A percentile compares a stretch with the other conserved stretches of the same genome.
Evolutionary conservation across 92 coral and sea anemone species (phyloP).

Genomic region (Chrysogorgia sp.): DNA sequence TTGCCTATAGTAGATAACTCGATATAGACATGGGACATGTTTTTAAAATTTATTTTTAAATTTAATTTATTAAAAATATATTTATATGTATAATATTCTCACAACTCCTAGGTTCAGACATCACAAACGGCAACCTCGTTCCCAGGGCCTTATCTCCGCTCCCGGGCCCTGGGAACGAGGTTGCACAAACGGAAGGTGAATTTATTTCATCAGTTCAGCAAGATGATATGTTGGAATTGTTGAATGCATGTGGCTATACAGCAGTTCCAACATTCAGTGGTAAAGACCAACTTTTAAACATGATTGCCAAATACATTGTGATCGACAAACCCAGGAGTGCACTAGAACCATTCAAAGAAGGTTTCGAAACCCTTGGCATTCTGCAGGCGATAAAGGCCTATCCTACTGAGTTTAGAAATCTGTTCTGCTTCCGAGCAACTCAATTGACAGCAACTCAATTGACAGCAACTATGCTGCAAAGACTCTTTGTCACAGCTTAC

Average conservation of each 20-base stretch:
- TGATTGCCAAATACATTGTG: no score
- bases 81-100: no score
- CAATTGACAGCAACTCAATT: constrained; percentile 30
- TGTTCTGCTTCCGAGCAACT: constrained; percentile 31
- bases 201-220: constrained; percentile 1
- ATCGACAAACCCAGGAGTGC: no score
- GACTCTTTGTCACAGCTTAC: constrained; percentile 5
- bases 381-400: constrained; percentile 43
- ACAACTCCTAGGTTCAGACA: no score
- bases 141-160: no score
- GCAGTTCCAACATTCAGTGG: constrained; percentile 46
- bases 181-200: constrained; percentile 27
- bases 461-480: constrained; percentile 17
- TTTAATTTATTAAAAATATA: no score
- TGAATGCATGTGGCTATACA: constrained; percentile 50
- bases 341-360: constrained; percentile 54
- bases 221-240: constrained; percentile 37
- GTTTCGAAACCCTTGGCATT: constrained; percentile 46
- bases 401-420: constrained; percentile 42
- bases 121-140: no score
- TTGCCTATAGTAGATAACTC: no score
- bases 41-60: no score
- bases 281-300: constrained; percentile 39
- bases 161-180: no score
- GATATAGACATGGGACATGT: no score